Percentiles rank a stretch among this genome's conserved stretches.
These are phyloP conservation scores for Etia nguti DNA, from an alignment of 2,113 vertebrate genomes.

Conservation along the genomic window DNA sequence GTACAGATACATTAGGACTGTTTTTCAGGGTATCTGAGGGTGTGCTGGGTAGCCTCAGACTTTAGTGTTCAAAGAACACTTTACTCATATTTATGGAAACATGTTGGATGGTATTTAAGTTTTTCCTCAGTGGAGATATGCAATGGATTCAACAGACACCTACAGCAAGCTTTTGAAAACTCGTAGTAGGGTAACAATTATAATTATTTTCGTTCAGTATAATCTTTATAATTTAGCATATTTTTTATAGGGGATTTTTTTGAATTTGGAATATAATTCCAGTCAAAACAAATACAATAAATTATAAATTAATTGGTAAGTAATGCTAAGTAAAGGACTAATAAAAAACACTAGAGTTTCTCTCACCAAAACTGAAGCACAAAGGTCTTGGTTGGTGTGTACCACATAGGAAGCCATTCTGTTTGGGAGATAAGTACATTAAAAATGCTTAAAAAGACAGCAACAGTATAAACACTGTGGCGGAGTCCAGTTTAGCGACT, in stretches of 20 bases:
- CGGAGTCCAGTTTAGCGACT: too few species aligned
- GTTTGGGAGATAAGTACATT: background rate
- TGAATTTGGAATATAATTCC: background rate
- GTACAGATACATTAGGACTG: background rate
- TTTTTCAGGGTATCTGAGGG: background rate
- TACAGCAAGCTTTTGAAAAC: background rate
- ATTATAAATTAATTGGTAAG: background rate
- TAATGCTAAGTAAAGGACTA: background rate
- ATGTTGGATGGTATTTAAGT: background rate
- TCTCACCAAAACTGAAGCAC: background rate
- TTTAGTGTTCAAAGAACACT: background rate
- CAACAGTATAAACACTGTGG: background rate
- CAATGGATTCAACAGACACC: background rate
- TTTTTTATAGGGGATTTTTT: background rate
- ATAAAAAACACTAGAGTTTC: background rate
- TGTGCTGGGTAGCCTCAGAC: background rate
- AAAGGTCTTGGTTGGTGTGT: background rate
- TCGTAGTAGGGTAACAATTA: background rate
- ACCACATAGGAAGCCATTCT: background rate
- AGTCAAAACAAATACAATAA: background rate
- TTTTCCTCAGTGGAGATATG: background rate
- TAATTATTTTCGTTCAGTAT: background rate
- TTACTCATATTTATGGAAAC: background rate
- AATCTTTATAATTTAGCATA: background rate
- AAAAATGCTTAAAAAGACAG: background rate